phyloP scores from a whole-genome alignment of 2,797 vertebrate species.

The Sebastolobus alascanus region DNA sequence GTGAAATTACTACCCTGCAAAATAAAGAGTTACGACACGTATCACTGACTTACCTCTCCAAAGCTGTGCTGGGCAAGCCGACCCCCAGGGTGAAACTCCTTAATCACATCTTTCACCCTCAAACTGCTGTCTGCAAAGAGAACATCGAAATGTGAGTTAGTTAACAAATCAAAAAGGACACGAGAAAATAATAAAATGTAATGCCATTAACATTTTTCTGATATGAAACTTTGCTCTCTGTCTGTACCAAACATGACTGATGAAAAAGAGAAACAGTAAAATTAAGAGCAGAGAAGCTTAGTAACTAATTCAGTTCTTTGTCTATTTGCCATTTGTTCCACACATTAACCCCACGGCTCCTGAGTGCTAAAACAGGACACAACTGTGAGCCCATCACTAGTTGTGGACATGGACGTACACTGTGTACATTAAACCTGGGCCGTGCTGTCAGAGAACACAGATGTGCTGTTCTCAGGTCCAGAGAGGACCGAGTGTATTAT shows the following conservation, averaged over 20 bases:
- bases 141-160: not conserved
- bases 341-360: not conserved
- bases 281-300: not conserved
- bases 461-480: conserved; percentile 30
- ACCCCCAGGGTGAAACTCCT: conserved; percentile 88
- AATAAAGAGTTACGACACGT: not conserved
- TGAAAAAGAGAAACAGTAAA: not conserved
- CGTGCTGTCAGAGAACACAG: conserved; percentile 7
- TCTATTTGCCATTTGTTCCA: not conserved
- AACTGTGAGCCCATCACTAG: conserved; percentile 4
- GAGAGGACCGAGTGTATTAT: conserved; percentile 60
- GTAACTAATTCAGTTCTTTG: not conserved
- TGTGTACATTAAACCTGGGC: conserved; percentile 28
- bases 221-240: not conserved
- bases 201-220: not conserved
- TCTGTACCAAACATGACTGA: not conserved
- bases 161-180: not conserved
- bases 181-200: not conserved
- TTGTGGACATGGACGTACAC: not conserved
- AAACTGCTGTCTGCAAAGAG: conserved; percentile 85
- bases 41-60: conserved; percentile 84
- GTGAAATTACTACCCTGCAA: not conserved
- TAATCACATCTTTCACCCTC: conserved; percentile 91
- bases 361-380: conserved; percentile 11
- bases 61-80: conserved; percentile 81